phyloP scores from a whole-genome alignment of 1,140 invertebrate genomes.

The Trigoniulus corallinus region DNA sequence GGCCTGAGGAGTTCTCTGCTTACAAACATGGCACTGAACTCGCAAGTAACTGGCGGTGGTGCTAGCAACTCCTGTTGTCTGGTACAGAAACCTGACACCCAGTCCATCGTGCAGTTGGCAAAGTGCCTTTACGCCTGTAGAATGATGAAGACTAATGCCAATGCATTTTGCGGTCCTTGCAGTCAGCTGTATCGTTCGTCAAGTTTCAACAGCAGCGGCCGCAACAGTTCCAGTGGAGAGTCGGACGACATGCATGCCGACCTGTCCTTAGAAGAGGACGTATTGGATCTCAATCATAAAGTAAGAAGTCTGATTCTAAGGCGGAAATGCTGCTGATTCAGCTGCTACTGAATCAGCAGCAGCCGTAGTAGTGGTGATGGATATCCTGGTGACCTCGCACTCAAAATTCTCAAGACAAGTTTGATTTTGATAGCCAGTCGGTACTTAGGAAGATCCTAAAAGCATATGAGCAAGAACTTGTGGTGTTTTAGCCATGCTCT shows the following conservation, averaged over 20 bases:
- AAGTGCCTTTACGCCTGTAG: constrained; percentile 27
- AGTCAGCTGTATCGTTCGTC: constrained; percentile 67
- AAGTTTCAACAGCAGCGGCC: constrained; percentile 66
- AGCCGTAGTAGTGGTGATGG: too few relatives aligned
- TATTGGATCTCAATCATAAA: constrained; percentile 76
- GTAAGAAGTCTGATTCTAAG: constrained; percentile 31
- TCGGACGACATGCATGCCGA: constrained; percentile 76
- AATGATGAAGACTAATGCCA: constrained; percentile 12
- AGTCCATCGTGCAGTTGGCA: constrained; percentile 21
- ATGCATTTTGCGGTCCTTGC: constrained; percentile 13
- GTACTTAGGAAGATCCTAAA: too few relatives aligned
- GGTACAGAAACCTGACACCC: too few relatives aligned
- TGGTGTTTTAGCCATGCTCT: too few relatives aligned
- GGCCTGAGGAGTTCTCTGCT: not conserved
- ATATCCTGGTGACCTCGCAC: too few relatives aligned
- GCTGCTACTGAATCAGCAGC: constrained; percentile 9
- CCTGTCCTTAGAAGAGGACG: constrained; percentile 74
- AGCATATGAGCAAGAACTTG: too few relatives aligned
- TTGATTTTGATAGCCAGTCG: too few relatives aligned
- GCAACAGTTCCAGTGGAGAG: constrained; percentile 71
- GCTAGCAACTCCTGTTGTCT: too few relatives aligned
- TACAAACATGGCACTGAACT: not conserved
- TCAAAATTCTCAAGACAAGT: too few relatives aligned
- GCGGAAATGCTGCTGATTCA: constrained; percentile 13
- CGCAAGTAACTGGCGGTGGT: too few relatives aligned